phyloP scores from a whole-genome alignment of 2,113 vertebrate genomes.

The Melanocharis versteri region DNA sequence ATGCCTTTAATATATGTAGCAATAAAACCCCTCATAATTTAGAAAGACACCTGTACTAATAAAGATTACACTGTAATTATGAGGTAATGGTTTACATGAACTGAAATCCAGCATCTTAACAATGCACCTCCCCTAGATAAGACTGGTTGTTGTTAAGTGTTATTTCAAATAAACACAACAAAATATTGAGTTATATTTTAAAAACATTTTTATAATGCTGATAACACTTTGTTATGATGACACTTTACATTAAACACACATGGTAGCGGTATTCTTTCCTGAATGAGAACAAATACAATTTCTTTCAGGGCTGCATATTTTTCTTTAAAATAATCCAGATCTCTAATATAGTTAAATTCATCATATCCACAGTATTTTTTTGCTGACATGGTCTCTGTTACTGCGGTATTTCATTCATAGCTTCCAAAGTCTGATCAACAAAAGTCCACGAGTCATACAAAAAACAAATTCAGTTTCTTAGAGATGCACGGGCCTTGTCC shows the following conservation, averaged over 20 bases:
- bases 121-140: background rate
- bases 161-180: background rate
- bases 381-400: background rate
- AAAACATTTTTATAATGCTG: background rate
- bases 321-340: background rate
- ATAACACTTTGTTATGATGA: background rate
- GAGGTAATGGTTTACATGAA: background rate
- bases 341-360: background rate
- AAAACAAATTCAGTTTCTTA: slow-evolving; percentile 76
- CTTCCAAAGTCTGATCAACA: background rate
- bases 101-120: background rate
- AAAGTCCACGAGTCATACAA: background rate
- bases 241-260: background rate
- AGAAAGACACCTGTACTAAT: background rate
- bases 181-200: background rate
- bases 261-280: background rate
- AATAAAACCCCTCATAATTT: background rate
- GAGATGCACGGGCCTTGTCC: slow-evolving; percentile 89
- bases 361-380: background rate
- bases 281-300: background rate
- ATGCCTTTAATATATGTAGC: background rate
- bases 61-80: background rate
- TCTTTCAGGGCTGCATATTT: background rate
- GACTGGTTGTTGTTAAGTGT: background rate
- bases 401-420: background rate